Conservation (phyloP, 2,888 invertebrate genomes). For the Tolmerus cingulatus region DNA sequence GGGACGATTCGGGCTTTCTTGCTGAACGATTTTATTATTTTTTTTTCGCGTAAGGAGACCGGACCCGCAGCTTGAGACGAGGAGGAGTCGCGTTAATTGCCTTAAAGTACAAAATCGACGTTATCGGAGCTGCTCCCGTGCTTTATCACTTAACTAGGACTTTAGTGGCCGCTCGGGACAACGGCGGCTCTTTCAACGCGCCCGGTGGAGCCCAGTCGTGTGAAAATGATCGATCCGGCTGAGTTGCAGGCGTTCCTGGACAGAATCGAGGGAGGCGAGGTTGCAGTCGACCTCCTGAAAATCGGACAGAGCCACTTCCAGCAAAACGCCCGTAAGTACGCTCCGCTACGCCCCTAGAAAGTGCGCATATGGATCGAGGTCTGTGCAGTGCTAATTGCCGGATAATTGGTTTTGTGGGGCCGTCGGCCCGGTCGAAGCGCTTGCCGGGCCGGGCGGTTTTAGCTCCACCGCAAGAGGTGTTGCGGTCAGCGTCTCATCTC, state of each 20-base stretch:
- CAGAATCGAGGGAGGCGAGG: slow-evolving; percentile 54
- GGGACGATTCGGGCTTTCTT: neutral
- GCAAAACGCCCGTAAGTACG: slow-evolving; percentile 52
- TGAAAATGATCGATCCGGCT: slow-evolving; percentile 53
- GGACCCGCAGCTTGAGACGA: neutral
- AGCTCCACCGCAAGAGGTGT: neutral
- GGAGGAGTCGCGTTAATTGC: neutral
- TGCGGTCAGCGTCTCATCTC: neutral
- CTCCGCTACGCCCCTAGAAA: neutral
- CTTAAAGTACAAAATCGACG: slow-evolving; percentile 28
- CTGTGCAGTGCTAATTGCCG: neutral
- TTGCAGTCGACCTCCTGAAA: slow-evolving; percentile 54
- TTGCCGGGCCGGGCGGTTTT: neutral
- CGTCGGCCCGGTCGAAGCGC: no score
- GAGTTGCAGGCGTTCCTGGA: slow-evolving; percentile 53
- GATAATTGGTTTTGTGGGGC: slow-evolving; percentile 11
- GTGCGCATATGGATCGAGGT: neutral
- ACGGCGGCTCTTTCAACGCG: neutral
- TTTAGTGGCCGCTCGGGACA: neutral
- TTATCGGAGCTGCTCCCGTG: neutral
- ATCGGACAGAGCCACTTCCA: slow-evolving; percentile 52
- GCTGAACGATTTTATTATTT: slow-evolving; percentile 1
- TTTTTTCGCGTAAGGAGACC: slow-evolving; percentile 16
- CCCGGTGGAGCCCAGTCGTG: neutral
- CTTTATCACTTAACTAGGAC: neutral